Evolutionary conservation across 2,797 vertebrate species (phyloP), one percentile per base, ranked within the genome.

Genomic region (Gobionotothen gibberifrons): DNA sequence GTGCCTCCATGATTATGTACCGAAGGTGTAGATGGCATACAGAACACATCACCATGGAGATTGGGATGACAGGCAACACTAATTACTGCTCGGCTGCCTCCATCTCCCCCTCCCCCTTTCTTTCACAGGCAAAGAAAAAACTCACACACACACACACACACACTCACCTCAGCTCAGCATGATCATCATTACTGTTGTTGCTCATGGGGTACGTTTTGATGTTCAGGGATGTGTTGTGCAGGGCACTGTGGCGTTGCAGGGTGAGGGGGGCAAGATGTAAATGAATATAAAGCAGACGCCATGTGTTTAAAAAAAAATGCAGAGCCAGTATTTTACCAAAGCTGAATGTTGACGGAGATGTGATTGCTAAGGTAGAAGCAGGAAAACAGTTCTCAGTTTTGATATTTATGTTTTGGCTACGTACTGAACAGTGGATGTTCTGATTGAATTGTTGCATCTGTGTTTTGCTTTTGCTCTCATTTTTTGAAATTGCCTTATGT

Each of bases 41-140:
- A 85, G 75, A 90, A 69, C 81, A 73, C 76, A 74, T 95, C 92
- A 90, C 93, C 93, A 94, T 94, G 92, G 94, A 87, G 93, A 94
- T 92, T 82, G 78, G 73, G 86, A 87, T 83, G 90, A 93, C 90
- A 90, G 87, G 91, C 88, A 83, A 89, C 72, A 67, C 88, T 92
- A 92, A 93, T 93, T 91, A 89, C 78, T 83, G 87, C 87, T 87
- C 64, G 42, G 79, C 88, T 83, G 65, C 83, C 52, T 79, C 54
- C 58, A 12, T 70, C 73, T 22, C 54, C 61, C 68, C 32, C 67
- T 78, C 61, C 66, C 65, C 72, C 72, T 60, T 22, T 75, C 56
- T 74, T 66, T 82, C 63, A 70, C 78, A 79, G 13, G 46, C 49
- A 72, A 57, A 81, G 43, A 85, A 6, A 32, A 5, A 32, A 6